Conservation (phyloP, 1,140 invertebrate species). For the Octopus sinensis region DNA sequence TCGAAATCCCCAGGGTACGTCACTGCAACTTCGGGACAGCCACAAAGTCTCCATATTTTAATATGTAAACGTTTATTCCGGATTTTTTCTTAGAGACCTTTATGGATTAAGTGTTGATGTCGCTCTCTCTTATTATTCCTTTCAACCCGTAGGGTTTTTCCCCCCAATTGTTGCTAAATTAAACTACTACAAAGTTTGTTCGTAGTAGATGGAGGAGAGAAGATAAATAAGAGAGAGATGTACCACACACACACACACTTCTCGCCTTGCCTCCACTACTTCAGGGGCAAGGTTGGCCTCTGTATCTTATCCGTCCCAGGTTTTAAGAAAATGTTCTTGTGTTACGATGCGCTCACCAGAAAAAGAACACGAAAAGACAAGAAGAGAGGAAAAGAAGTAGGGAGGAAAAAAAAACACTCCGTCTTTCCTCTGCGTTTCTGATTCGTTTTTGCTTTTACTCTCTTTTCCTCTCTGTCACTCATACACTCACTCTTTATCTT, state of each 20-base stretch:
- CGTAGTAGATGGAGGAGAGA: conserved; percentile 18
- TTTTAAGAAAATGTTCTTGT: neutral
- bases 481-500: neutral
- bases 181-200: neutral
- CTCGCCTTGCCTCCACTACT: neutral
- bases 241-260: conserved; percentile 13
- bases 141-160: conserved; percentile 13
- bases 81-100: neutral
- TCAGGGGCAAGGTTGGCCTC: too few relatives aligned
- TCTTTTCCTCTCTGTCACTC: neutral
- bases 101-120: neutral
- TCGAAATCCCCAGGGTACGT: conserved; percentile 83
- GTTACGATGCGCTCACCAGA: neutral
- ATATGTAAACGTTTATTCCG: neutral
- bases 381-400: conserved; percentile 12
- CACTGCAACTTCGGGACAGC: conserved; percentile 45
- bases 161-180: conserved; percentile 22
- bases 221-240: conserved; percentile 14
- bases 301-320: too few relatives aligned
- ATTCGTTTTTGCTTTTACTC: neutral
- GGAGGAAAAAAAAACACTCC: conserved; percentile 12
- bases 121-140: neutral
- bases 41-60: conserved; percentile 49
- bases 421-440: neutral
- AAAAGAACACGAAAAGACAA: neutral